Conservation (phyloP, 2,113 vertebrate genomes). For the Mirza zaza region DNA sequence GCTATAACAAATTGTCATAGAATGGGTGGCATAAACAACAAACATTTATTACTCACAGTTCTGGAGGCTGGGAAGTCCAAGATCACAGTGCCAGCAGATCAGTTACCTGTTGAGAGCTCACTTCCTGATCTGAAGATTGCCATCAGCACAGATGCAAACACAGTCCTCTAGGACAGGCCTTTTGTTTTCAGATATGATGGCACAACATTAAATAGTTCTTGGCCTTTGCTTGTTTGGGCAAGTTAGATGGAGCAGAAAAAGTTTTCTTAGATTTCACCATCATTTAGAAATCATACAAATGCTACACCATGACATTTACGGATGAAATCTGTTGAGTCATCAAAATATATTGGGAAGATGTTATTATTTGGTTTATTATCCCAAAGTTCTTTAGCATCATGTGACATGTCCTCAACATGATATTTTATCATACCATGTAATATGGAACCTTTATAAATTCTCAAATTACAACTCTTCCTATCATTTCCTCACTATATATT, state of each 20-base stretch:
- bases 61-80: neutral
- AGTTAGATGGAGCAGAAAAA: neutral
- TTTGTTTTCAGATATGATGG: neutral
- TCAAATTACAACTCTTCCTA: neutral
- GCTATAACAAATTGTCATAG: neutral
- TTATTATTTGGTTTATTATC: neutral
- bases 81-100: neutral
- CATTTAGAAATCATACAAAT: constrained; percentile 4
- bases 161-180: neutral
- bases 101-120: neutral
- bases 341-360: neutral
- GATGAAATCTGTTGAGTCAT: constrained; percentile 13
- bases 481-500: neutral
- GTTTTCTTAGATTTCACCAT: neutral
- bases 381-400: neutral
- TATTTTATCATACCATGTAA: neutral
- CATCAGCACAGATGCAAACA: neutral
- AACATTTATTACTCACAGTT: neutral
- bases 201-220: neutral
- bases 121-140: neutral
- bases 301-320: neutral
- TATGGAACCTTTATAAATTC: neutral
- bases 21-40: neutral
- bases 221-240: neutral
- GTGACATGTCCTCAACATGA: neutral